A percentile compares a stretch with the other conserved stretches of the same genome.
Evolutionary conservation across 1,140 invertebrate genomes (phyloP).

Genomic region (Apis dorsata): DNA sequence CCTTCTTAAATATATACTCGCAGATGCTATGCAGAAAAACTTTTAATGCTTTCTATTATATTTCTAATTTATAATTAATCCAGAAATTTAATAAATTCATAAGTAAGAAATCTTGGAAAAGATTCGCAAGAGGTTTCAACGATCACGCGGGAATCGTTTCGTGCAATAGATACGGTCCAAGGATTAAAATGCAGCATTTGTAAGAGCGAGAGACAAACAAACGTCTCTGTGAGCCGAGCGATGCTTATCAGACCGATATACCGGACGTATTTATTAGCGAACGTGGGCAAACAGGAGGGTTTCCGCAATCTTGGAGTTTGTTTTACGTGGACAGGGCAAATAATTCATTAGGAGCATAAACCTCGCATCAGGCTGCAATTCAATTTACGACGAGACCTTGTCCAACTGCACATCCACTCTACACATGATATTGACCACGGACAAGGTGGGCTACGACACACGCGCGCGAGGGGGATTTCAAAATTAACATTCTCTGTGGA

Average conservation of each 20-base stretch:
- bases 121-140: no score
- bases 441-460: not conserved
- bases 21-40: no score
- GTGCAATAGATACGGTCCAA: no score
- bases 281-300: not conserved
- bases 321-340: constrained; percentile 44
- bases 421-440: constrained; percentile 20
- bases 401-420: constrained; percentile 15
- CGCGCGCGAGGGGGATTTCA: not conserved
- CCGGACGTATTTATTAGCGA: constrained; percentile 16
- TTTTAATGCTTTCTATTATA: no score
- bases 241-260: not conserved
- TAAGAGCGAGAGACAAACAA: not conserved
- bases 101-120: no score
- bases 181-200: not conserved
- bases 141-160: no score
- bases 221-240: not conserved
- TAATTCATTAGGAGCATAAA: constrained; percentile 53
- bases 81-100: no score
- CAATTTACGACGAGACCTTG: constrained; percentile 44
- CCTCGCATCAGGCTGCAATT: constrained; percentile 49
- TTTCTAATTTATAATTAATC: no score
- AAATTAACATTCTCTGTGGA: constrained; percentile 29
- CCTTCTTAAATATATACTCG: no score
- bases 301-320: constrained; percentile 28